phyloP scores from a whole-genome alignment of 2,888 invertebrate genomes.

The Tupiocoris notatus region DNA sequence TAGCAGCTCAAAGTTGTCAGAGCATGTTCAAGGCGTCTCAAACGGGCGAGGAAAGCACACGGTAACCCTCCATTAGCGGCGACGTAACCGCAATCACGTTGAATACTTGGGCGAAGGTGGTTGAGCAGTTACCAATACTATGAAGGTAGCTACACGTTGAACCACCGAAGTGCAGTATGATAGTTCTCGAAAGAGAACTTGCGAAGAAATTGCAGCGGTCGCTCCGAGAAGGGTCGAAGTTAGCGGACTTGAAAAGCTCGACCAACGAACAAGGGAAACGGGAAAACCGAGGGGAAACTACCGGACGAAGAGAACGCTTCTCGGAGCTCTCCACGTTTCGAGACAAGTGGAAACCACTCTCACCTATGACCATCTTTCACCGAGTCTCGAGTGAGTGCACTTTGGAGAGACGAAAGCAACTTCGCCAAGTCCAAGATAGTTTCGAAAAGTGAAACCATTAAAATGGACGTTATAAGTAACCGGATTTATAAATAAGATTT shows the following conservation, averaged over 20 bases:
- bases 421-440: too few species aligned
- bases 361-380: too few species aligned
- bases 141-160: neutral
- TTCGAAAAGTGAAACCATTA: too few species aligned
- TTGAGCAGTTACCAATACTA: too few species aligned
- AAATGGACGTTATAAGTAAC: too few species aligned
- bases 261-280: neutral
- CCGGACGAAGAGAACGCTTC: neutral
- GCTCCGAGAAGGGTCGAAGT: neutral
- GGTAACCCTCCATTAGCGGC: neutral
- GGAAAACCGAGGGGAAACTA: neutral
- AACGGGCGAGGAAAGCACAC: neutral
- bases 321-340: neutral
- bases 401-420: too few species aligned
- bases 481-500: too few species aligned
- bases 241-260: neutral
- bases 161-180: neutral
- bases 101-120: neutral
- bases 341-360: too few species aligned
- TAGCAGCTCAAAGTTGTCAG: too few species aligned
- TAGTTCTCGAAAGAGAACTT: neutral
- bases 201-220: neutral
- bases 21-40: too few species aligned
- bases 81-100: neutral
- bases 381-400: too few species aligned